Conservation (phyloP, 1,140 invertebrate species). For the Drosophila aff. region DNA sequence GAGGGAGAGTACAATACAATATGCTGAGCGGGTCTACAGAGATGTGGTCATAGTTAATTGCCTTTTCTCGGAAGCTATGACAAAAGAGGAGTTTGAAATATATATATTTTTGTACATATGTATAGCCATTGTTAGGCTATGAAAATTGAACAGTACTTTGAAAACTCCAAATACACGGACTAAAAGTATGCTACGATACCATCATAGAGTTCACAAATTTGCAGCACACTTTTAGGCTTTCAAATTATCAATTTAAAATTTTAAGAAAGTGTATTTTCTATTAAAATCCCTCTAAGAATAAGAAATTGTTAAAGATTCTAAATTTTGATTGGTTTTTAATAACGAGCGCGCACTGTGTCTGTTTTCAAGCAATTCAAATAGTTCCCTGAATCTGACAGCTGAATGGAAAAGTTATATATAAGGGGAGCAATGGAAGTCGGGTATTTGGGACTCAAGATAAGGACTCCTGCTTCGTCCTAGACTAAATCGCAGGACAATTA, state of each 20-base stretch:
- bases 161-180: neutral
- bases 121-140: neutral
- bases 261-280: no score
- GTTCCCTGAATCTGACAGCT: conserved; percentile 58
- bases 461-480: conserved; percentile 28
- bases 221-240: neutral
- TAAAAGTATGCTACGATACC: neutral
- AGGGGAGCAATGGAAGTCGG: conserved; percentile 22
- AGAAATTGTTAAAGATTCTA: neutral
- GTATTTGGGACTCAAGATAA: conserved; percentile 28
- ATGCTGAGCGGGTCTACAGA: neutral
- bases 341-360: neutral
- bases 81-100: conserved; percentile 2
- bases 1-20: conserved; percentile 32
- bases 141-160: neutral
- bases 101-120: neutral
- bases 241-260: neutral
- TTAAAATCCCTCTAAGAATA: neutral
- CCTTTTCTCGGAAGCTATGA: conserved; percentile 34
- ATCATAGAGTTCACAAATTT: no score
- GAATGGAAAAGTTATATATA: conserved; percentile 43
- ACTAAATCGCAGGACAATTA: conserved; percentile 71
- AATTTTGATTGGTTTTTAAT: neutral
- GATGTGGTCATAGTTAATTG: conserved; percentile 64
- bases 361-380: conserved; percentile 37